Conservation (phyloP, 2,113 vertebrate species). For the Cephalopholis sonnerati region DNA sequence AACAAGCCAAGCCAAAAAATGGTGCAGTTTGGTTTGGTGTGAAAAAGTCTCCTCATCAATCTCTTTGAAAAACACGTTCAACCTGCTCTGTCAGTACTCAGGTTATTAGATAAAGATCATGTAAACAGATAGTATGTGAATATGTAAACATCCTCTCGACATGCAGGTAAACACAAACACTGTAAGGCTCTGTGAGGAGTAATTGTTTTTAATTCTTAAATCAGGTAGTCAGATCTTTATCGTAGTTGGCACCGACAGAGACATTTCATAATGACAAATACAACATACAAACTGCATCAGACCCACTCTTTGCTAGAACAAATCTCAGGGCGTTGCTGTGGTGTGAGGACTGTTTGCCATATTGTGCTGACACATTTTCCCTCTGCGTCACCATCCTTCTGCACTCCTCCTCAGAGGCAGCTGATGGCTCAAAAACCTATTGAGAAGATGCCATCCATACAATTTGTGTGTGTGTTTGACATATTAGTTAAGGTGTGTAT, state of each 20-base stretch:
- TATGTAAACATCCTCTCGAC: background rate
- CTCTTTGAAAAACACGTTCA: background rate
- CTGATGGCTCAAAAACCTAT: conserved; percentile 50
- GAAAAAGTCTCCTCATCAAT: background rate
- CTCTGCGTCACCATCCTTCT: conserved; percentile 67
- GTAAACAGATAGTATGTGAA: conserved; percentile 11
- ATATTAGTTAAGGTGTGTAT: background rate
- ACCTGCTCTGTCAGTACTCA: background rate
- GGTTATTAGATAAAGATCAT: conserved; percentile 10
- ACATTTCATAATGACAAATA: conserved; percentile 33
- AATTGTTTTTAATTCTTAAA: conserved; percentile 2
- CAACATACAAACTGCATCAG: conserved; percentile 27
- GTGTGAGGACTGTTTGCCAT: conserved; percentile 70
- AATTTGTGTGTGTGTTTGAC: conserved; percentile 29
- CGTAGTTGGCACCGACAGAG: conserved; percentile 22
- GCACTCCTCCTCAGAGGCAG: conserved; percentile 44
- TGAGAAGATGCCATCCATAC: conserved; percentile 43
- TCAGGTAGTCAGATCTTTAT: background rate
- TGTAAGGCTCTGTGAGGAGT: background rate
- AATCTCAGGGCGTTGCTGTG: conserved; percentile 47
- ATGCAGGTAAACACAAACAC: background rate
- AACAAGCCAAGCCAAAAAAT: conserved; percentile 18
- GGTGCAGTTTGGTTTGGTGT: background rate
- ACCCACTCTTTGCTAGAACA: conserved; percentile 45
- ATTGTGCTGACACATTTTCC: conserved; percentile 72